Base-by-base conservation (phyloP, 2,888 invertebrate species). In the Cataglyphis rosenhaueri region DNA sequence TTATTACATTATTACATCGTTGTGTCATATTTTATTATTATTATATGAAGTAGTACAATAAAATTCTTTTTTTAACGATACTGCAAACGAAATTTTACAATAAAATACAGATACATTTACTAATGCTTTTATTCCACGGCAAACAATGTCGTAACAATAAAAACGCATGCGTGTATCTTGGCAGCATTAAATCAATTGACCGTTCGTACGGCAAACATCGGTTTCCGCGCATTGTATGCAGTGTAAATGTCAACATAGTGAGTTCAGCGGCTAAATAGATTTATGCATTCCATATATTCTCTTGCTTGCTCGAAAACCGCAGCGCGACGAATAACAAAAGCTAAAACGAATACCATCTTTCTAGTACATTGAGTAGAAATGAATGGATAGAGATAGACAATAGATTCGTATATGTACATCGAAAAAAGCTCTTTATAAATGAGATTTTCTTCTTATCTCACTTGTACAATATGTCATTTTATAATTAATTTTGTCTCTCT, bases 221-320 rank as follows among this genome's bases (percentile, higher is more conserved):
- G 70, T 79, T 70, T 70, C 68, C 70, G 32, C 25, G 59, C 78
- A 59, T 59, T 79, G 78, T 79, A 79, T 79, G 78, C 59, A 79
- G 70, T 79, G 70, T 79, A 79, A 79, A 79, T 79, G 78, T 79
- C 78, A 79, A 79, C 78, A 79, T 59, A 79, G 78, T 44, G 78
- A 79, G 70, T 79, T 70, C 78, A 70, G 25, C 59, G 25, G 70
- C 44, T 79, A 79, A 79, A 79, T 70, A 79, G 78, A 79, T 79
- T 79, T 79, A 79, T 79, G 78, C 78, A 79, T 79, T 79, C 78
- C 78, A 70, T 70, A 61, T 70, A 79, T 79, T 70, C 70, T n/a
- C 68, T 29, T 61, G 78, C 78, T 70, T 70, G 70, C 44, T 25
- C 59, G 78, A 44, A 59, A 79, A 70, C 78, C 78, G 78, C 78